phyloP scores from a whole-genome alignment of 30 jellyfish, hydroid and myxozoan species.

The Hydractinia symbiolongicarpus region DNA sequence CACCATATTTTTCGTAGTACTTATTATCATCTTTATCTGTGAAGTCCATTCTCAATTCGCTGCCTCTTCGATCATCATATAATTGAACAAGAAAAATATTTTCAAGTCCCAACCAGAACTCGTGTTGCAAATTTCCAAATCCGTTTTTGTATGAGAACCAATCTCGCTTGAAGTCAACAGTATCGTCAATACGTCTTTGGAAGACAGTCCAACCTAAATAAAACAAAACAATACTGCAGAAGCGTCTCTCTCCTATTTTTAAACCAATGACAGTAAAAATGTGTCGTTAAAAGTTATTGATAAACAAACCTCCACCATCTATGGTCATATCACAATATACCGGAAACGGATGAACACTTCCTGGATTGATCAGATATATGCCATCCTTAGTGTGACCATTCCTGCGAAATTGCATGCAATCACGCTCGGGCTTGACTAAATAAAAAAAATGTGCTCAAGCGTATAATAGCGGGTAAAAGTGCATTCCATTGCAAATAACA shows the following conservation, averaged over 20 bases:
- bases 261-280: too few species aligned
- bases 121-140: conserved; percentile 9
- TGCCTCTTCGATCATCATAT: not conserved
- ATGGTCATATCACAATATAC: conserved; percentile 7
- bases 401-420: not conserved
- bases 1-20: conserved; percentile 2
- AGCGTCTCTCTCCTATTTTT: too few species aligned
- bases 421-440: conserved; percentile 10
- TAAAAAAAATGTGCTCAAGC: too few species aligned
- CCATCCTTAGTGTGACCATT: conserved; percentile 2
- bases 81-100: not conserved
- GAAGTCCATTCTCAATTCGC: conserved; percentile 7
- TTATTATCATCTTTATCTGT: not conserved
- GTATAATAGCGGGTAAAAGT: too few species aligned
- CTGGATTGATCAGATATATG: conserved; percentile 1
- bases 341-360: conserved; percentile 3
- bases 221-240: not conserved
- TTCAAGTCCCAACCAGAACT: conserved; percentile 9
- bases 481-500: too few species aligned
- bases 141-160: conserved; percentile 10
- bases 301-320: not conserved
- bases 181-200: conserved; percentile 16
- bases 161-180: not conserved
- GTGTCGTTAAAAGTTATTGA: too few species aligned
- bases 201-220: conserved; percentile 9